Conservation (phyloP, 2,113 vertebrate genomes). For the Lepus timidus region DNA sequence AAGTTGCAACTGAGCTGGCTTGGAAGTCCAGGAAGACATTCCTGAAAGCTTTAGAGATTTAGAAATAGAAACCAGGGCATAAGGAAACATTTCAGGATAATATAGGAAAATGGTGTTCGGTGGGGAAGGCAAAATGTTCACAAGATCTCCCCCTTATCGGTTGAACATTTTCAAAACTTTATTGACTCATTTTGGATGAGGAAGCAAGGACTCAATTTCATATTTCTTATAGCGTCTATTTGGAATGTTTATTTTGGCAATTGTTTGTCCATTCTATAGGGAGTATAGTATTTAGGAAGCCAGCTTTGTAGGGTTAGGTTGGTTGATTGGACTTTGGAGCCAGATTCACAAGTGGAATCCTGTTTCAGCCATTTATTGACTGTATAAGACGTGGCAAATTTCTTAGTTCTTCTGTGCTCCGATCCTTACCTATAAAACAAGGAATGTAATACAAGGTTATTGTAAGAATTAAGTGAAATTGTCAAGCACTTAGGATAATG, state of each 20-base stretch:
- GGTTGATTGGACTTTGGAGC: not conserved
- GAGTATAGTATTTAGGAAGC: not conserved
- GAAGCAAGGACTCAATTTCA: not conserved
- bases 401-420: not conserved
- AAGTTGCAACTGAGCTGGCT: constrained; percentile 67
- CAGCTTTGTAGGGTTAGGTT: too few species aligned
- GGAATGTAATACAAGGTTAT: not conserved
- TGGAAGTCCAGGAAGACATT: constrained; percentile 85
- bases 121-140: constrained; percentile 53
- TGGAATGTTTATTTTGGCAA: not conserved
- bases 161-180: constrained; percentile 44
- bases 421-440: not conserved
- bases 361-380: not conserved
- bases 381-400: not conserved
- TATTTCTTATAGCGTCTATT: not conserved
- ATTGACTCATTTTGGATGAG: constrained; percentile 1
- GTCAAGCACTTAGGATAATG: not conserved
- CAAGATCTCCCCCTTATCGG: constrained; percentile 27
- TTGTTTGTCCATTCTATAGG: not conserved
- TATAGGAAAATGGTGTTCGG: not conserved
- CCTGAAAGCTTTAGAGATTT: constrained; percentile 83
- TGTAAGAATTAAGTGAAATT: not conserved
- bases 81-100: constrained; percentile 81
- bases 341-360: not conserved
- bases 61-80: constrained; percentile 84